Evolutionary conservation across 1,140 invertebrate species (phyloP).

Genomic region (Zaprionus inermis): DNA sequence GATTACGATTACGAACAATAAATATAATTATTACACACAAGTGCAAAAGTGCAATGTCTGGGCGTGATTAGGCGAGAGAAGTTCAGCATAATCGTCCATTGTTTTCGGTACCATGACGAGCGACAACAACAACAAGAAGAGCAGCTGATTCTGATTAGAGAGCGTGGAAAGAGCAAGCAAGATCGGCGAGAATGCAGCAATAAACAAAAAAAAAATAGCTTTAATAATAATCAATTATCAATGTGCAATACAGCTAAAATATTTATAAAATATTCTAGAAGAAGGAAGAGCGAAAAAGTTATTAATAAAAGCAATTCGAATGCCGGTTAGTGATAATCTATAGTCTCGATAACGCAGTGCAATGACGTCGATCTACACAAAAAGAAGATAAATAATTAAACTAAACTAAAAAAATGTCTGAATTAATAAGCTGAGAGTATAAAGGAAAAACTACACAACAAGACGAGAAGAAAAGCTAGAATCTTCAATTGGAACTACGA

Average conservation of each 20-base stretch:
- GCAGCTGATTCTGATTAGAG: conserved; percentile 26
- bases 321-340: conserved; percentile 47
- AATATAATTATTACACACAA: conserved; percentile 23
- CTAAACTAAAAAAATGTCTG: conserved; percentile 38
- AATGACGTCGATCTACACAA: conserved; percentile 30
- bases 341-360: conserved; percentile 25
- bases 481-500: conserved; percentile 51
- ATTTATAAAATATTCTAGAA: conserved; percentile 47
- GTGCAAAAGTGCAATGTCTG: conserved; percentile 79
- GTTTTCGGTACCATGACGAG: conserved; percentile 55
- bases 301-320: conserved; percentile 49
- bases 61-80: conserved; percentile 58
- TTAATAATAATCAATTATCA: conserved; percentile 55
- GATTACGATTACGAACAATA: conserved; percentile 37
- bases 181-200: conserved; percentile 31
- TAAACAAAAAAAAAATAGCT: conserved; percentile 31
- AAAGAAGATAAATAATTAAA: conserved; percentile 26
- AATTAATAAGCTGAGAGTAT: conserved; percentile 44
- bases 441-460: not conserved
- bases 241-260: conserved; percentile 63
- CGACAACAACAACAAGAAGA: conserved; percentile 26
- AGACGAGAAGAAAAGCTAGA: conserved; percentile 1
- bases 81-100: conserved; percentile 57
- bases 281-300: conserved; percentile 39
- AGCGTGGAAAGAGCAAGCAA: conserved; percentile 10